Conservation (phyloP, 2,888 invertebrate species). For the Magallana nippona region DNA sequence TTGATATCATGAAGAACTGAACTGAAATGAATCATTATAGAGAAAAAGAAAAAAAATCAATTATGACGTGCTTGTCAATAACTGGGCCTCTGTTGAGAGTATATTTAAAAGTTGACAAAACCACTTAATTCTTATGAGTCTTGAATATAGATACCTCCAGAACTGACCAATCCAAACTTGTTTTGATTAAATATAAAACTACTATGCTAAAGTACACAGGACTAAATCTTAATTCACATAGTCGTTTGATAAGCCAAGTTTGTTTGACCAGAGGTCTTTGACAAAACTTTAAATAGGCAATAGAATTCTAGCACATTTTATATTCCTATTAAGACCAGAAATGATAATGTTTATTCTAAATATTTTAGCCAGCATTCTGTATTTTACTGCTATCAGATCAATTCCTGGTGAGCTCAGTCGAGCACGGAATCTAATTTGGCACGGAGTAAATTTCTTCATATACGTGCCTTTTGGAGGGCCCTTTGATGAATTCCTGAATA, state of each 20-base stretch:
- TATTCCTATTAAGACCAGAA: constrained; percentile 10
- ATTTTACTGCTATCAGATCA: constrained; percentile 15
- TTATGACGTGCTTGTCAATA: not conserved
- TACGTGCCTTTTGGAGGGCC: not conserved
- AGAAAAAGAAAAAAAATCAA: too few relatives aligned
- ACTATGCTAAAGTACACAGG: not conserved
- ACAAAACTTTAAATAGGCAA: constrained; percentile 19
- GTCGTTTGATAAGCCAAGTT: not conserved
- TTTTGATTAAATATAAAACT: not conserved
- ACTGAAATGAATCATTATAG: too few relatives aligned
- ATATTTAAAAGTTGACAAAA: not conserved
- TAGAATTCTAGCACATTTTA: not conserved
- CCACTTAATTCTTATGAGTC: not conserved
- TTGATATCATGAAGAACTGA: too few relatives aligned
- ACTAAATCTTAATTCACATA: not conserved
- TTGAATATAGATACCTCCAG: not conserved
- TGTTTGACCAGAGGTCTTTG: constrained; percentile 14
- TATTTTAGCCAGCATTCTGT: constrained; percentile 6
- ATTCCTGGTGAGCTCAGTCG: not conserved
- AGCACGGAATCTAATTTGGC: constrained; percentile 15
- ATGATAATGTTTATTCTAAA: constrained; percentile 33
- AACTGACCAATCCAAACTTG: not conserved
- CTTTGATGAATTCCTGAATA: constrained; percentile 2
- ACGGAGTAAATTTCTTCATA: not conserved
- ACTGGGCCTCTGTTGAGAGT: not conserved